Conservation (phyloP, 1,140 invertebrate genomes). For the Lucilia cuprina region DNA sequence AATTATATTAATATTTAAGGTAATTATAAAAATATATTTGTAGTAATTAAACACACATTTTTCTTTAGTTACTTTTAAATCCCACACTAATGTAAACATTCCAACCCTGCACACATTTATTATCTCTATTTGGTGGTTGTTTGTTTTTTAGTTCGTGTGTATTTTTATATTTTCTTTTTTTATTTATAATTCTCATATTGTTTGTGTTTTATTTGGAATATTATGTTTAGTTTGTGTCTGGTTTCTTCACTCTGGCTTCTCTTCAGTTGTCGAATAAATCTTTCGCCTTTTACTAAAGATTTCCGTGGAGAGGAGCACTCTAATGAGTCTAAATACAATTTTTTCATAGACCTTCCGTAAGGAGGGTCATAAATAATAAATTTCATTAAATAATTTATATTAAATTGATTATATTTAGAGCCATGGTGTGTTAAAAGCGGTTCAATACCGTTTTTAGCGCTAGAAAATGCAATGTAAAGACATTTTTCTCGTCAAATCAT, state of each 20-base stretch:
- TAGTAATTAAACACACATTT: no score
- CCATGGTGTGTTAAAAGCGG: no score
- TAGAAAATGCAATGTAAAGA: no score
- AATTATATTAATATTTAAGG: no score
- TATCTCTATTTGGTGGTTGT: neutral
- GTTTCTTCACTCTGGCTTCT: slow-evolving; percentile 51
- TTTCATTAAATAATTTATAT: neutral
- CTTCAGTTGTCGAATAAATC: slow-evolving; percentile 64
- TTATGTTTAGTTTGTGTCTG: neutral
- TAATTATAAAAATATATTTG: no score
- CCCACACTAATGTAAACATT: no score
- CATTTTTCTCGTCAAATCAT: no score
- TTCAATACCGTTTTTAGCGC: no score
- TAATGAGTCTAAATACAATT: slow-evolving; percentile 59
- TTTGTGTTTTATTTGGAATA: neutral
- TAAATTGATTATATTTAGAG: no score
- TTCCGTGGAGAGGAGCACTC: slow-evolving; percentile 63
- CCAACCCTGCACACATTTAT: no score
- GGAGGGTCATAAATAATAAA: slow-evolving; percentile 21
- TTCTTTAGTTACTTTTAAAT: no score
- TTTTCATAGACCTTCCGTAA: slow-evolving; percentile 42
- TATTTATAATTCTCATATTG: slow-evolving; percentile 7
- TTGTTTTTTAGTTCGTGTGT: neutral
- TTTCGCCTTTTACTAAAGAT: slow-evolving; percentile 66
- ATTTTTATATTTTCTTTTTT: no score